Evolutionary conservation across 1,140 invertebrate species (phyloP), one percentile per base, ranked within the genome.

Genomic region (Pachyrhynchus sulphureomaculatus): DNA sequence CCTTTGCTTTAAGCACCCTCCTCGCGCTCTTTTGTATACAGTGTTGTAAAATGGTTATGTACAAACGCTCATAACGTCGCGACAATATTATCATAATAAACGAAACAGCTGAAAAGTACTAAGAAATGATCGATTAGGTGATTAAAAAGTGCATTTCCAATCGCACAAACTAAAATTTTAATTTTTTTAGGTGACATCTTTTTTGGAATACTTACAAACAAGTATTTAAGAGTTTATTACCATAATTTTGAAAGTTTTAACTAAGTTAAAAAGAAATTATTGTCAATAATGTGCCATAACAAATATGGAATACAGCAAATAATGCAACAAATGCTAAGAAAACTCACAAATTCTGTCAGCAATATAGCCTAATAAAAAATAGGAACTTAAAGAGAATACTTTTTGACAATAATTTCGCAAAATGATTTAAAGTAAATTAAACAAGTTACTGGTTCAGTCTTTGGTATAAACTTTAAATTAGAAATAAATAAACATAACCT

Each of bases 391-490:
- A 23, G 24, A 47, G 29, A 37, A 42, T 55, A 13, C 20, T 42
- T 51, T 26, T 55, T 59, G 64, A 68, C 66, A 68, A 64, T 62
- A 64, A 69, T 59, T 65, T 64, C 63, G 36, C 32, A 36, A 47
- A 47, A 39, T 60, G 62, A 44, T 62, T 62, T 54, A 64, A 67
- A 68, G 52, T 64, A 68, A 65, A 65, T 62, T 52, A 62, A 59
- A 60, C 48, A 70, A 66, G 54, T 66, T 60, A 65, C 68, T 58
- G 62, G 60, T 71, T 73, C 70, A 73, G 72, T 73, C 72, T 73
- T 73, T 73, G 72, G 72, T 67, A 67, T 57, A 53, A 71, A 67
- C 48, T 58, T 64, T 68, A 66, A 68, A 61, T 53, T 45, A 53
- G 37, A 59, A 59, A 65, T 70, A 70, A 69, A 68, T 70, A 69